phyloP scores from a whole-genome alignment of 2,797 vertebrate species.

The Galagoides demidoff region DNA sequence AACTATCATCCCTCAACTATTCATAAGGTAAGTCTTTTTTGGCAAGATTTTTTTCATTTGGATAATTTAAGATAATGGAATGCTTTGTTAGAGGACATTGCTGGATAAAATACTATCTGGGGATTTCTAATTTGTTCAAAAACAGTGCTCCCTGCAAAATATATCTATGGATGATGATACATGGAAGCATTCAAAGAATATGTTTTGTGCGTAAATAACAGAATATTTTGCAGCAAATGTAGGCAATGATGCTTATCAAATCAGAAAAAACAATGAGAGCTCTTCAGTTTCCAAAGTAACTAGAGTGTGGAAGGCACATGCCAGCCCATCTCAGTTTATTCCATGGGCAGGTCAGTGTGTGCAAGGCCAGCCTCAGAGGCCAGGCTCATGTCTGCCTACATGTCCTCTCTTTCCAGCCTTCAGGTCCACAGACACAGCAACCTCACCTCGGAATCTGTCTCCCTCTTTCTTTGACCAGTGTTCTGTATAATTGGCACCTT shows the following conservation, averaged over 20 bases:
- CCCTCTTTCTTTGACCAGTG: neutral
- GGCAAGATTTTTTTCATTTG: neutral
- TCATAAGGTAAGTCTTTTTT: neutral
- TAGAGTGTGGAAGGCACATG: neutral
- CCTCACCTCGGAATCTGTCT: rapidly evolving
- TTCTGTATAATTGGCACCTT: neutral
- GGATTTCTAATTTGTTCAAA: neutral
- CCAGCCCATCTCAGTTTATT: too few species aligned
- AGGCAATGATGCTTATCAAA: too few species aligned
- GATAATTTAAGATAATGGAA: neutral
- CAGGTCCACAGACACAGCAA: neutral
- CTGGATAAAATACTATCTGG: neutral
- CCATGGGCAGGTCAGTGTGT: rapidly evolving
- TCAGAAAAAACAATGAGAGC: neutral
- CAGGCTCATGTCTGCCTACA: rapidly evolving
- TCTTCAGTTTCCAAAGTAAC: neutral
- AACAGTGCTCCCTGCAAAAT: neutral
- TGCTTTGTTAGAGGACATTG: neutral
- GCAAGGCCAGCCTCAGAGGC: rapidly evolving
- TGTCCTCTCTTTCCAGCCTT: neutral
- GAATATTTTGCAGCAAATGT: neutral
- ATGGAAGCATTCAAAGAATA: neutral
- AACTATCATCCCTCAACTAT: neutral
- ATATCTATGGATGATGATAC: neutral
- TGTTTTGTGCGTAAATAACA: neutral